Base-by-base conservation (phyloP, 2,797 vertebrate genomes). In the Leucoraja ocellata region DNA sequence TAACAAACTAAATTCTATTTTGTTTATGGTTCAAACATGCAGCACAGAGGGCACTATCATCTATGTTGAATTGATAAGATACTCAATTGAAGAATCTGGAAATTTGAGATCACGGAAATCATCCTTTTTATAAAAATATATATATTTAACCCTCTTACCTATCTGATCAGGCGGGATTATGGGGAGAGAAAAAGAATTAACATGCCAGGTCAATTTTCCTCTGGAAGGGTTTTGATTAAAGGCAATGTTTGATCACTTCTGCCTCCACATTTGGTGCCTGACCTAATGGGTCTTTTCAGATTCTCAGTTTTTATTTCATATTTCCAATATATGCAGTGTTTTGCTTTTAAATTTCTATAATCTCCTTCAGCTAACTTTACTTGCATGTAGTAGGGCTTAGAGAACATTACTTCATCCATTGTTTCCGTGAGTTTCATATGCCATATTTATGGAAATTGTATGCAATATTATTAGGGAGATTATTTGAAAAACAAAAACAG, bases 41-140 rank as follows among this genome's bases (percentile, higher is more conserved):
- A 32, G 16, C 16, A 6, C 84, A n/a, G 65, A 88, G 14, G 5
- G 32, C 32, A 2, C 18, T 68, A 32, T 8, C 10, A 68, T 18
- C 86, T 21, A 6, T 90, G 61, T 21, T 32, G 58, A 9, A 90
- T 36, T 21, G 63, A 21, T 68, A 90, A 90, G 18, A 2, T 16
- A 90, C 1, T 16, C 36, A 8, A 90, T 90, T 90, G 86, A 90
- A 18, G 21, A 68, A 36, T 16, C 63, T 63, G 68, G 25, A 21
- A 18, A 36, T 90, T 90, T 90, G 61, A 90, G 86, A 28, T 90
- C 61, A 65, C n/a, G 21, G 8, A 90, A 90, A 71, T 68, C n/a
- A 36, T 8, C 63, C 84, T 63, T 88, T 32, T 63, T 63, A 3
- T 0, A 46, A 90, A 68, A 32, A 4, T 90, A 32, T 68, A 13